phyloP scores from a whole-genome alignment of 2,888 invertebrate species.

The Drosophila ustulata region DNA sequence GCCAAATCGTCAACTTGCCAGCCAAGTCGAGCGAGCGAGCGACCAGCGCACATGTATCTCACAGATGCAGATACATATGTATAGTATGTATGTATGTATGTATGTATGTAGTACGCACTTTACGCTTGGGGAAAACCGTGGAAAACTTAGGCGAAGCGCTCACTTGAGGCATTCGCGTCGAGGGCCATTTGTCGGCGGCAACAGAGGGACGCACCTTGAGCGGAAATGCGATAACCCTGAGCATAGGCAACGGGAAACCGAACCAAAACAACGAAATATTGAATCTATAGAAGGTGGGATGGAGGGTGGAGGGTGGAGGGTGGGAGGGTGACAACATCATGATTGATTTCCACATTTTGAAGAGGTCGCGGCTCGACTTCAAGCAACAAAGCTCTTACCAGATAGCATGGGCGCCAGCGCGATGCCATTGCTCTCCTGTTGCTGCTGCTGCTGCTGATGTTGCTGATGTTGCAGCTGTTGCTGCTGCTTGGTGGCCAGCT shows the following conservation, averaged over 20 bases:
- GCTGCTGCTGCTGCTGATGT: conserved; percentile 49
- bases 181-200: conserved; percentile 46
- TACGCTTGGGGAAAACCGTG: conserved; percentile 52
- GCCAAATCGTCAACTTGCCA: conserved; percentile 57
- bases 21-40: conserved; percentile 30
- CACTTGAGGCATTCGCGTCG: conserved; percentile 45
- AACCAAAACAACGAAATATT: conserved; percentile 34
- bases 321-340: conserved; percentile 10
- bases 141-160: conserved; percentile 46
- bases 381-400: conserved; percentile 70
- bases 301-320: not conserved
- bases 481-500: conserved; percentile 58
- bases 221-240: conserved; percentile 81
- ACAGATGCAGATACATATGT: conserved; percentile 12
- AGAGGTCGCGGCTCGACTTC: conserved; percentile 13
- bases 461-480: conserved; percentile 49
- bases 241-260: conserved; percentile 66
- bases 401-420: conserved; percentile 83
- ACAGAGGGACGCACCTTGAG: conserved; percentile 62
- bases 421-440: conserved; percentile 72
- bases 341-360: conserved; percentile 28
- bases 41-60: conserved; percentile 18
- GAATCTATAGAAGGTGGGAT: conserved; percentile 3
- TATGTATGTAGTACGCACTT: conserved; percentile 1
- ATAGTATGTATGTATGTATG: not conserved